Evolutionary conservation across 2,888 invertebrate species (phyloP), one percentile per base, ranked within the genome.

Genomic region (Leptinotarsa juncta): DNA sequence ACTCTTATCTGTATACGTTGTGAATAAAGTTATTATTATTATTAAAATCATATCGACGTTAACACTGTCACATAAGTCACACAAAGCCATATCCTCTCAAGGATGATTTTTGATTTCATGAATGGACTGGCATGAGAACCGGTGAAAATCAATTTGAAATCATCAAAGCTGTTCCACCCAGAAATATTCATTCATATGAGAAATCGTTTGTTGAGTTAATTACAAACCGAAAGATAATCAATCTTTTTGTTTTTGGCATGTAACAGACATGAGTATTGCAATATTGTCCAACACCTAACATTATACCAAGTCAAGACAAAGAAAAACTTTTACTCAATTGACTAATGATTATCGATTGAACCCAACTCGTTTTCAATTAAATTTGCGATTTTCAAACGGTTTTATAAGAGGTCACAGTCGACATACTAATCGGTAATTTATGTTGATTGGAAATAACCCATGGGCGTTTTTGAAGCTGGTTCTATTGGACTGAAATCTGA

Each of bases 331-430:
- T 62, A 32, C 42, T 42, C 23, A 16, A 3, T 26, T 67, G n/a
- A n/a, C 14, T 26, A 67, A 53, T 67, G 53, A 53, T 67, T 67
- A 51, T 67, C 20, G 53, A 67, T 67, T 10, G 51, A n/a, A 16
- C 26, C 50, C 60, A 67, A 70, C 67, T 62, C 48, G 74, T 67
- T 74, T 70, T 60, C 65, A 67, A 70, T 71, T 70, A 74, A 55
- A 51, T 67, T 74, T 60, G 70, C 66, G 18, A 73, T 73, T 70
- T 67, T 74, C 67, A 67, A 73, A 67, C 66, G 65, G 65, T 49
- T 60, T 16, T 57, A 57, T 69, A 70, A 73, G 66, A 74, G 74
- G 70, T 67, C 74, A 71, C 67, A 62, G 62, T 12, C 42, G 66
- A 71, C 60, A 60, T 67, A 32, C 67, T 32, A 74, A 74, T 53